Base-by-base conservation (phyloP, 2,888 invertebrate genomes). In the Drosophila lutescens region DNA sequence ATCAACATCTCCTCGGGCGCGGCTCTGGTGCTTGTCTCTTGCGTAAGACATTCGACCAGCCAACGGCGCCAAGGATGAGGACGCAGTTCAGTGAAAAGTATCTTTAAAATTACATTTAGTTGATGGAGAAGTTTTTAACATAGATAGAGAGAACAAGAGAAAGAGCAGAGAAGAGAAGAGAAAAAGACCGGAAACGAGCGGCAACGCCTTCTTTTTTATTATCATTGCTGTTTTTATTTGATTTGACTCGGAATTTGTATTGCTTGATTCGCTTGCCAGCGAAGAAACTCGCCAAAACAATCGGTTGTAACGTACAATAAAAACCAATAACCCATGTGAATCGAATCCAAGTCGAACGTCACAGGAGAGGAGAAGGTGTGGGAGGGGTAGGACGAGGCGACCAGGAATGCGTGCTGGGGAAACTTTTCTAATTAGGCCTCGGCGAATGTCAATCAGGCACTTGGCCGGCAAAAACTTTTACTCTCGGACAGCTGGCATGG, bases 91-190 rank as follows among this genome's bases (percentile, higher is more conserved):
- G 67, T 65, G 68, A 68, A 57, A 84, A 87, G 85, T 84, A 84
- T 84, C 83, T 87, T 81, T 87, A 87, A 88, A 88, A 84, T 84
- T 76, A 89, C 66, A 87, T 88, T 84, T 88, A 87, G 89, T 84
- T 84, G 85, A 88, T 59, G 80, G 76, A 78, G 87, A 70, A 77
- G 60, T 65, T 74, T 62, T 63, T 55, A 74, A 58, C 44, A 50
- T 26, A 26, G 59, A 62, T 47, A 58, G 50, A 55, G 40, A 71
- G 8, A 51, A 62, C 63, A 46, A 55, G 47, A 71, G 47, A 75
- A 74, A 47, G 47, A 57, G 44, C 30, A 2, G 30, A 26, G 26
- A 44, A 49, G 61, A 69, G 67, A 70, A 83, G 58, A 79, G 67
- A 78, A 62, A 44, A 53, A 63, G 49, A 65, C 66, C 47, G 57